phyloP scores from a whole-genome alignment of 2,113 vertebrate species.

The Misgurnus mizolepis region DNA sequence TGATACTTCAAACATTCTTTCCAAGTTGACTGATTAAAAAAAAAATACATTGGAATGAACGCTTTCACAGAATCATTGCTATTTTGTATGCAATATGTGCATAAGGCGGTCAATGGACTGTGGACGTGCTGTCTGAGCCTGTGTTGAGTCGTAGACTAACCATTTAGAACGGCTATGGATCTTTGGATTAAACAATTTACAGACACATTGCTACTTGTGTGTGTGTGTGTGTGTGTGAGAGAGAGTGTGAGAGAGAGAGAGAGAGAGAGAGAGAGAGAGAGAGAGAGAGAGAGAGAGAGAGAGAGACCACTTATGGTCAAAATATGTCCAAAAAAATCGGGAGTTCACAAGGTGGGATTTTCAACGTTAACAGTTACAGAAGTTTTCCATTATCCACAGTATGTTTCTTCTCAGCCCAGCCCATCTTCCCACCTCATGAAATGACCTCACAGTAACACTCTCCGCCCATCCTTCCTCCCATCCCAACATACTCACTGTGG shows the following conservation, averaged over 20 bases:
- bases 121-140: neutral
- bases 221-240: no score
- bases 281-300: neutral
- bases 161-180: neutral
- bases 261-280: neutral
- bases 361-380: neutral
- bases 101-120: neutral
- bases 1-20: neutral
- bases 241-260: neutral
- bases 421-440: neutral
- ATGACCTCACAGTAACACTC: slow-evolving; percentile 29
- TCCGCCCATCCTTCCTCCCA: neutral
- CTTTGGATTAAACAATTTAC: neutral
- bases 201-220: no score
- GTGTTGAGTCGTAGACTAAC: neutral
- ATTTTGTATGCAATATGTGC: no score
- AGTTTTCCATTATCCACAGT: neutral
- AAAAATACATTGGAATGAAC: neutral
- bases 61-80: no score
- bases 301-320: neutral
- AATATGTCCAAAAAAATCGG: neutral
- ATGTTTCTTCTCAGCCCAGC: neutral
- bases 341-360: neutral
- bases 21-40: neutral
- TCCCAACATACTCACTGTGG: neutral